These are phyloP conservation scores for Platynereis dumerilii DNA, from an alignment of 2,888 invertebrate species.

Conservation along the genomic window DNA sequence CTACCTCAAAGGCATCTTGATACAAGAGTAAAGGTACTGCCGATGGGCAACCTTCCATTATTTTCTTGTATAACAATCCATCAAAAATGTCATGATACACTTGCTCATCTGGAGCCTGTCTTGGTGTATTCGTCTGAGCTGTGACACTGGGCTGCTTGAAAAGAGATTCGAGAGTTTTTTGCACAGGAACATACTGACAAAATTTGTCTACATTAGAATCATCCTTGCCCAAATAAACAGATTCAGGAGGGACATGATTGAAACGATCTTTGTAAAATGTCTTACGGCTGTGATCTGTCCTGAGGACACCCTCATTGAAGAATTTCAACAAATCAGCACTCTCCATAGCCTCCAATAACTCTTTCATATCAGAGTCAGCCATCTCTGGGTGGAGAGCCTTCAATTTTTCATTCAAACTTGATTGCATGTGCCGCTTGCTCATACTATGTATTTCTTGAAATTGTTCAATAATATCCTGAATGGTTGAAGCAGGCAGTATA, in stretches of 20 bases:
- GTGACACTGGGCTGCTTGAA: neutral
- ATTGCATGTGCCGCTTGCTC: too few relatives aligned
- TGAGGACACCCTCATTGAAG: neutral
- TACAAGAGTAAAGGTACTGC: neutral
- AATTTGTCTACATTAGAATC: neutral
- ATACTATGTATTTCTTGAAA: too few relatives aligned
- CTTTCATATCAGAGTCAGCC: too few relatives aligned
- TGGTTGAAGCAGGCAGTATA: too few relatives aligned
- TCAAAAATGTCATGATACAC: neutral
- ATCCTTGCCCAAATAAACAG: neutral
- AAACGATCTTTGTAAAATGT: neutral
- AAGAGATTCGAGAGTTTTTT: neutral
- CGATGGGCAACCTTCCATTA: neutral
- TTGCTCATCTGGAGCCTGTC: neutral
- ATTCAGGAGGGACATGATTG: neutral
- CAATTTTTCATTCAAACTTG: too few relatives aligned
- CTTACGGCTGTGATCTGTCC: neutral
- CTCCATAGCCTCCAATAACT: too few relatives aligned
- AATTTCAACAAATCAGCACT: too few relatives aligned
- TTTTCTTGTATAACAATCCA: neutral
- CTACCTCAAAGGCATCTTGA: constrained; percentile 32
- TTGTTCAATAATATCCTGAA: too few relatives aligned
- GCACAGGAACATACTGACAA: constrained; percentile 1
- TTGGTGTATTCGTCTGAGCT: neutral
- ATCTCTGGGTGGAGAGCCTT: too few relatives aligned